These are phyloP conservation scores for Melanotaenia pygmaea DNA, from an alignment of 2,797 vertebrate genomes.

Conservation along the genomic window DNA sequence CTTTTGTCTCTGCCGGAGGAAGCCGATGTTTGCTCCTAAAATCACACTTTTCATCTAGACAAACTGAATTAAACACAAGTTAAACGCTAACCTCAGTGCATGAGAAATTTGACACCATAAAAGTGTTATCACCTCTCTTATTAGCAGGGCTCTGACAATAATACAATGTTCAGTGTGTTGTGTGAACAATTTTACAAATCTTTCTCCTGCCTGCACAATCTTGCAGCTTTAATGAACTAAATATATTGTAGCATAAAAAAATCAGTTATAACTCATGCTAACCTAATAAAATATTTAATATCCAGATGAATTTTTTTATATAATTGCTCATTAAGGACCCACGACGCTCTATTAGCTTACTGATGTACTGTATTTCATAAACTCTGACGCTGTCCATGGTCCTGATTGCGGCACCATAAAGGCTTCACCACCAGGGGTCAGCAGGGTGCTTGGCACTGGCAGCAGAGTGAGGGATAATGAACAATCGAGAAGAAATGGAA, in stretches of 20 bases:
- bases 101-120: slow-evolving; percentile 23
- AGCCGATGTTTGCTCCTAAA: slow-evolving; percentile 38
- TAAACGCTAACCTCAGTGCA: slow-evolving; percentile 14
- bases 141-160: slow-evolving; percentile 11
- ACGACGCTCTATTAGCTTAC: slow-evolving; percentile 31
- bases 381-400: slow-evolving; percentile 68
- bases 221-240: slow-evolving; percentile 17
- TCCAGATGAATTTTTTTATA: not conserved
- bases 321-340: slow-evolving; percentile 31
- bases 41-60: slow-evolving; percentile 15
- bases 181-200: not conserved
- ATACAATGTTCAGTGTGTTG: not conserved
- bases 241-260: slow-evolving; percentile 9
- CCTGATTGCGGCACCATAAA: slow-evolving; percentile 59
- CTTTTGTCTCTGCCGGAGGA: slow-evolving; percentile 52
- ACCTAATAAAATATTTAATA: not conserved
- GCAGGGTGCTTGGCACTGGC: slow-evolving; percentile 56
- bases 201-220: not conserved
- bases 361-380: slow-evolving; percentile 31
- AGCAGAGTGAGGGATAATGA: slow-evolving; percentile 34
- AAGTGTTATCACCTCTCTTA: slow-evolving; percentile 35
- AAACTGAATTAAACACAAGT: slow-evolving; percentile 34
- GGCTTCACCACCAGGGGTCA: slow-evolving; percentile 75
- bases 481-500: slow-evolving; percentile 56
- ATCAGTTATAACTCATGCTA: not conserved